Evolutionary conservation across 2,113 vertebrate genomes (phyloP).

Genomic region (Vulpes lagopus): DNA sequence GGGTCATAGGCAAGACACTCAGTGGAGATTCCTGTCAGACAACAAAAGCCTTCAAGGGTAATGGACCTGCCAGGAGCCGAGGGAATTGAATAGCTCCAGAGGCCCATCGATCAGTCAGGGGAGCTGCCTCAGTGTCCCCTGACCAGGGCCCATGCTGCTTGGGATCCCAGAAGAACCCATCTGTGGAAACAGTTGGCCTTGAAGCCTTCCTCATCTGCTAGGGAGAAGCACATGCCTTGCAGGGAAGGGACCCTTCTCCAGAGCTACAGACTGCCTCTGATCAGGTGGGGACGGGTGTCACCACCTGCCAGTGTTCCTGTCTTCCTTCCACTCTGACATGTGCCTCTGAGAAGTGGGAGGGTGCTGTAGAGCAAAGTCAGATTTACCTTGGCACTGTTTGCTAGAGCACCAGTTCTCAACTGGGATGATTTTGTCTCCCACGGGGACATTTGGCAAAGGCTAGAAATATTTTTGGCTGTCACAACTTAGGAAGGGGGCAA

Average conservation of each 20-base stretch:
- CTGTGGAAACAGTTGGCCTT: neutral
- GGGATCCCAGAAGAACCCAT: neutral
- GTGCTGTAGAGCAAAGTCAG: neutral
- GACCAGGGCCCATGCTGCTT: neutral
- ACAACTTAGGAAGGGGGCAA: neutral
- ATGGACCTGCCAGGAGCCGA: neutral
- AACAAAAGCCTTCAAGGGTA: neutral
- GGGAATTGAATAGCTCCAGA: neutral
- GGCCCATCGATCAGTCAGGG: neutral
- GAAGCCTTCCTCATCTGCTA: neutral
- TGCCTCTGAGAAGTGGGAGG: neutral
- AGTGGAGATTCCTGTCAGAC: neutral
- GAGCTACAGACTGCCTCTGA: neutral
- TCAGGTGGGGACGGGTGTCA: rapidly evolving
- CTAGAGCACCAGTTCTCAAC: neutral
- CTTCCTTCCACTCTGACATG: neutral
- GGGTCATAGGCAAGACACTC: neutral
- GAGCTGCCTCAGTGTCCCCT: neutral
- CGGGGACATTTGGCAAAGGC: neutral
- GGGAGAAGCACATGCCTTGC: rapidly evolving
- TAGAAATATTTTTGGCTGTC: neutral
- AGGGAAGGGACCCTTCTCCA: neutral
- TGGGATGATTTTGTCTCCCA: rapidly evolving
- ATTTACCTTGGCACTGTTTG: neutral
- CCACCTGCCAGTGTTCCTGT: too few relatives aligned